Base-by-base conservation (phyloP, 2,113 vertebrate genomes). In the Rhabdomys dilectus region DNA sequence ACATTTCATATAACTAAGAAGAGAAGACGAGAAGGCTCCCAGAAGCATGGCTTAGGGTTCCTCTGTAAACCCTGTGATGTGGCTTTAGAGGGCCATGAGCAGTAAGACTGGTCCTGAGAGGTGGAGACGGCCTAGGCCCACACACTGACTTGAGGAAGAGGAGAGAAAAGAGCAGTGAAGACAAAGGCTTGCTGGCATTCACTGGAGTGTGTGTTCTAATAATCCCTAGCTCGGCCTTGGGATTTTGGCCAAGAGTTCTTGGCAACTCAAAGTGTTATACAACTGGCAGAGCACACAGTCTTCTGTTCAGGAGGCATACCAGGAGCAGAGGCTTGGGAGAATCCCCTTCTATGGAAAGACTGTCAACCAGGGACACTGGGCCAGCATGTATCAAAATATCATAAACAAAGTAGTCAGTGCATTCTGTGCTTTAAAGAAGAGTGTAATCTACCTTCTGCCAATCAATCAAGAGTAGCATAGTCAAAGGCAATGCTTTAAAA, bases 271-370 rank as follows among this genome's bases (percentile, higher is more conserved):
- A 45, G 77, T 29, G 42, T 93, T 91, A 94, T 51, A 77, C 78
- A 94, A 88, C 94, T 62, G 91, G 60, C 78, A 75, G 91, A 93
- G 85, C 60, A 88, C 84, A 48, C 13, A 70, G 12, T 91, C 88
- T 73, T 85, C 39, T 89, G n/a, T 68, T 80, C 17, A 56, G 58
- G 66, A 95, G 60, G 24, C 39, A 42, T 21, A 48, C 91, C 72
- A 42, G 81, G 51, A 75, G 36, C 68, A 95, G 80, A 73, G 34
- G 64, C 6, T 85, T 3, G 84, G 64, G 76, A 96, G 60, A 42
- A 90, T 77, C 81, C 88, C 92, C 89, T 97, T 97, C 91, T 96
- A 93, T 45, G 90, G 93, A 22, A 68, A 90, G 76, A 22, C 58
- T 58, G 58, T 88, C 78, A 85, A 34, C 31, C 75, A 6, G 9